Evolutionary conservation across 37 sponge, comb jelly and placozoan species (phyloP).

Genomic region (Chondrilla cf. caribensis): DNA sequence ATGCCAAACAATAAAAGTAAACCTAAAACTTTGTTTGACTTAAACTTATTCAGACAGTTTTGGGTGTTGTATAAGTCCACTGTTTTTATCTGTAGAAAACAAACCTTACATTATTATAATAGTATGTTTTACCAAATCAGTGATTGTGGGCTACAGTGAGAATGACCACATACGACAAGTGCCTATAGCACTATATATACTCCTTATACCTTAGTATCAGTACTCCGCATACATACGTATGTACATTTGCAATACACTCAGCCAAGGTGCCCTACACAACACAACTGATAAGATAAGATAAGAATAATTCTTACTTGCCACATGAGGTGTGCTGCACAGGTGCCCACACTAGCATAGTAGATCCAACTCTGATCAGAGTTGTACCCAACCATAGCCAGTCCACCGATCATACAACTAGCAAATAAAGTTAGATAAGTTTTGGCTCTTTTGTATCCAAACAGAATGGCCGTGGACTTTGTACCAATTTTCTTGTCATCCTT

Average conservation of each 20-base stretch:
- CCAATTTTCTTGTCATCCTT: conserved; percentile 57
- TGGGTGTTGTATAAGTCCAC: conserved; percentile 43
- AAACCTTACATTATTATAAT: not conserved
- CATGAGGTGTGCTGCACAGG: not conserved
- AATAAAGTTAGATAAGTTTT: conserved; percentile 31
- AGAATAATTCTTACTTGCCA: conserved; percentile 45
- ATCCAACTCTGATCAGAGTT: conserved; percentile 27
- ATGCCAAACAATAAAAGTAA: conserved; percentile 38
- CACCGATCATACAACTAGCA: conserved; percentile 1
- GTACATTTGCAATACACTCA: too few relatives aligned
- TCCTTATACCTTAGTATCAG: too few relatives aligned
- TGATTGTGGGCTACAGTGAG: too few relatives aligned
- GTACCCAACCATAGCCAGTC: conserved; percentile 24
- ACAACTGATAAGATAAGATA: not conserved
- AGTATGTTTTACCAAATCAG: too few relatives aligned
- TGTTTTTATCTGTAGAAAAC: conserved; percentile 19
- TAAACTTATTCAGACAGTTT: conserved; percentile 51
- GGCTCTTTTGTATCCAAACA: conserved; percentile 38
- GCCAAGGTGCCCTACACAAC: not conserved
- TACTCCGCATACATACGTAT: too few relatives aligned
- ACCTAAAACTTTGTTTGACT: conserved; percentile 41
- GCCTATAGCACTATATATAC: too few relatives aligned
- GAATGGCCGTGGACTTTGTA: conserved; percentile 54
- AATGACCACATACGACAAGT: too few relatives aligned
- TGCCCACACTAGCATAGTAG: conserved; percentile 35